These are phyloP conservation scores for Tortrix viridana DNA, from an alignment of 2,888 invertebrate species.

Conservation along the genomic window DNA sequence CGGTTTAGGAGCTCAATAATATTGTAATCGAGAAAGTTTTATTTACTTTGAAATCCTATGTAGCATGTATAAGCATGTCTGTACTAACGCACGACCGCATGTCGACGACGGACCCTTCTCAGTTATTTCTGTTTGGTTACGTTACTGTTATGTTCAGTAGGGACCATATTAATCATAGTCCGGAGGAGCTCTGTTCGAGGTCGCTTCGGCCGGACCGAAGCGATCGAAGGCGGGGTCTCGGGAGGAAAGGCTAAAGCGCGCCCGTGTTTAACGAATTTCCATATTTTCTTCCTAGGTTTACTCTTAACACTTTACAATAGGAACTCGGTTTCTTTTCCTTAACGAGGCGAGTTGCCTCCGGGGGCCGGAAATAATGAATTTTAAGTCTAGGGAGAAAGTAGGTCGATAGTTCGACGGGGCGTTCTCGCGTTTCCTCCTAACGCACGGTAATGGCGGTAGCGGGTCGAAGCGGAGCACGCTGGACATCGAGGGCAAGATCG, in stretches of 20 bases:
- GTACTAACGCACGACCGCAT: conserved; percentile 34
- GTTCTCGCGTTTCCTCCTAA: background rate
- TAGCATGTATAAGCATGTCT: conserved; percentile 4
- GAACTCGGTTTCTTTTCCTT: background rate
- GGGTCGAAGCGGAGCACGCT: conserved; percentile 80
- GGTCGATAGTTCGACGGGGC: background rate
- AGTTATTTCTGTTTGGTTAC: conserved; percentile 42
- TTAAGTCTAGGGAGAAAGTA: background rate
- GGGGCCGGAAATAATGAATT: too few relatives aligned
- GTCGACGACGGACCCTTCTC: conserved; percentile 36
- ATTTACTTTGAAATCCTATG: background rate
- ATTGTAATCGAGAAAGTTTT: conserved; percentile 19
- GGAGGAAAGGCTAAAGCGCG: background rate
- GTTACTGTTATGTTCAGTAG: conserved; percentile 30
- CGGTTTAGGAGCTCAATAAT: conserved; percentile 20
- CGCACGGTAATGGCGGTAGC: conserved; percentile 49
- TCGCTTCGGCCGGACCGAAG: conserved; percentile 1
- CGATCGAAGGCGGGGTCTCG: background rate
- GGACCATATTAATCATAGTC: conserved; percentile 10
- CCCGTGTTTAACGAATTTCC: background rate
- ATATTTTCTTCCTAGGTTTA: background rate
- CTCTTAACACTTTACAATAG: background rate
- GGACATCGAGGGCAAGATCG: conserved; percentile 82
- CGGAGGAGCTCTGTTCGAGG: background rate
- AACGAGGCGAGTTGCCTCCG: too few relatives aligned